phyloP scores from a whole-genome alignment of 2,113 vertebrate species.

The Chloebia gouldiae region DNA sequence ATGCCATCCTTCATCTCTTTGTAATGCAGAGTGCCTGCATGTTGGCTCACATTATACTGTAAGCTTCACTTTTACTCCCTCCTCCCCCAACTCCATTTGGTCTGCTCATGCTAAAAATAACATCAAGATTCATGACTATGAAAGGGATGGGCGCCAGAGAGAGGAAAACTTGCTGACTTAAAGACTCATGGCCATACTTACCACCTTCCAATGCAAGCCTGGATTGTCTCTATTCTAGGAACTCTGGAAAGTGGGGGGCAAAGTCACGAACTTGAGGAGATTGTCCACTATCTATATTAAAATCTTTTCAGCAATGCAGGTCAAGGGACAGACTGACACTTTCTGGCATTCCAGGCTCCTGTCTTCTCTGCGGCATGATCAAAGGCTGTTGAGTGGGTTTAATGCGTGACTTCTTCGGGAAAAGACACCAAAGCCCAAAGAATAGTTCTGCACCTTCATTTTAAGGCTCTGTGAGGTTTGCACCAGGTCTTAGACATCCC shows the following conservation, averaged over 20 bases:
- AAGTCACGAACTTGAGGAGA: not conserved
- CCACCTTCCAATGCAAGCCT: not conserved
- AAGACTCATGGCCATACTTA: not conserved
- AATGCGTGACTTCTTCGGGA: not conserved
- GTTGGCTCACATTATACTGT: slow-evolving; percentile 40
- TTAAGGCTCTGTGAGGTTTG: not conserved
- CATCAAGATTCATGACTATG: slow-evolving; percentile 13
- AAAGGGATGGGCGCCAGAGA: not conserved
- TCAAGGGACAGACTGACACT: not conserved
- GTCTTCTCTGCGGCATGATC: not conserved
- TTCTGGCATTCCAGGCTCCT: not conserved
- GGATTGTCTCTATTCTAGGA: not conserved
- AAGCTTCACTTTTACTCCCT: slow-evolving; percentile 30
- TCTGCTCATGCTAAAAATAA: slow-evolving; percentile 46
- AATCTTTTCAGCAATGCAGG: not conserved
- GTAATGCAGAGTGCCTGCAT: slow-evolving; percentile 31
- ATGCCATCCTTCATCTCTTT: slow-evolving; percentile 56
- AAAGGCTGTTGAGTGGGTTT: not conserved
- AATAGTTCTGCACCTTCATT: not conserved
- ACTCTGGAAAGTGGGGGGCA: not conserved
- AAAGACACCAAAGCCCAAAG: not conserved
- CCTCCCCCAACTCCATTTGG: slow-evolving; percentile 27
- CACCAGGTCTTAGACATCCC: not conserved
- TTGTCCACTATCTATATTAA: not conserved
- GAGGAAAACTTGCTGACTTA: not conserved